A percentile compares a stretch with the other conserved stretches of the same genome.
phyloP scores from a whole-genome alignment of 1,140 invertebrate genomes.

The Drosophila malerkotliana region DNA sequence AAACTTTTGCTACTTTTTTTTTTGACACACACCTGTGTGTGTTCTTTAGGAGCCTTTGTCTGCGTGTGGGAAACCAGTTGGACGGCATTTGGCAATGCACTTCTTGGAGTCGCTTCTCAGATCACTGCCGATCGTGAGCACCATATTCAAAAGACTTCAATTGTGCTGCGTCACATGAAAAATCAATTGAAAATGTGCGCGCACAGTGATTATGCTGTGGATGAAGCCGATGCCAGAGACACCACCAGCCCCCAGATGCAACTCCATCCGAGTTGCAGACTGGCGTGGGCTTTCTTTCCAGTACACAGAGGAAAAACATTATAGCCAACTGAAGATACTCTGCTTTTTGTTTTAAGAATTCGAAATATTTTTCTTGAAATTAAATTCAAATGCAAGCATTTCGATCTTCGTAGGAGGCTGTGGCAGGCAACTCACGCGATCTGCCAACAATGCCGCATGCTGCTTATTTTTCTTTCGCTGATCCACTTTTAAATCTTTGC shows the following conservation, averaged over 20 bases:
- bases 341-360: neutral
- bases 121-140: slow-evolving; percentile 4
- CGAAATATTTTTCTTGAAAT: neutral
- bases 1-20: too few species aligned
- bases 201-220: slow-evolving; percentile 68
- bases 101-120: slow-evolving; percentile 20
- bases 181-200: slow-evolving; percentile 74
- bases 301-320: slow-evolving; percentile 7
- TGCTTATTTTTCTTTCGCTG: slow-evolving; percentile 75
- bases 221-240: slow-evolving; percentile 25
- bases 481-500: slow-evolving; percentile 80
- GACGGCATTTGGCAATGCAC: slow-evolving; percentile 70
- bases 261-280: slow-evolving; percentile 20
- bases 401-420: slow-evolving; percentile 59
- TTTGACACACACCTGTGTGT: slow-evolving; percentile 14
- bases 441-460: slow-evolving; percentile 56
- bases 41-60: slow-evolving; percentile 1
- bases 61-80: slow-evolving; percentile 71
- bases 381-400: slow-evolving; percentile 11
- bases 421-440: slow-evolving; percentile 62
- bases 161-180: slow-evolving; percentile 79
- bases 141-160: slow-evolving; percentile 70
- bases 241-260: slow-evolving; percentile 22
- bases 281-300: slow-evolving; percentile 72
- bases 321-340: too few species aligned